Percentiles rank a stretch among this genome's conserved stretches.
Conservation (phyloP, 2,888 invertebrate genomes). For the Nysson spinosus region DNA sequence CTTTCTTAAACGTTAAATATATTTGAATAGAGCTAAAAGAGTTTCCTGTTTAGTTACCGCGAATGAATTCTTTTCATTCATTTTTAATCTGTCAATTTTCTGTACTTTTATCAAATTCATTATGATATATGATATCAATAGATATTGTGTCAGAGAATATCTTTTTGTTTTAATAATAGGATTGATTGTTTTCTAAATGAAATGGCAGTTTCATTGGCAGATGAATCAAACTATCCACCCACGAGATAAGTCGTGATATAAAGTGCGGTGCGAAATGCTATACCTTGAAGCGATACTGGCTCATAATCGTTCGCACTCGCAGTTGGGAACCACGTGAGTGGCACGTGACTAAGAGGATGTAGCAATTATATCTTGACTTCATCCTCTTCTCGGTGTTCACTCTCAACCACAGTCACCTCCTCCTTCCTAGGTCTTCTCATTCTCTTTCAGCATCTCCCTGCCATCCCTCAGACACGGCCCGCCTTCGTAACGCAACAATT, state of each 20-base stretch:
- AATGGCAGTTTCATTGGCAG: conserved; percentile 38
- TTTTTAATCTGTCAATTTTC: too few species aligned
- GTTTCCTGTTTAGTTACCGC: too few species aligned
- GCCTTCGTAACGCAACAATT: conserved; percentile 69
- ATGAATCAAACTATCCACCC: conserved; percentile 43
- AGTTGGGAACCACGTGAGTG: conserved; percentile 71
- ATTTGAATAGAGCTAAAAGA: too few species aligned
- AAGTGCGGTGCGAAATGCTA: conserved; percentile 45
- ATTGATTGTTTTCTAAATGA: conserved; percentile 29
- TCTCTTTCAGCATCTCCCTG: conserved; percentile 34
- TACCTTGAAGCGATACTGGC: conserved; percentile 44
- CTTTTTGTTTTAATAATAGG: conserved; percentile 21
- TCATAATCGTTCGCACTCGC: conserved; percentile 56
- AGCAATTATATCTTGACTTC: conserved; percentile 71
- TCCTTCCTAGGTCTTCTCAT: conserved; percentile 41
- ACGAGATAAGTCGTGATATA: conserved; percentile 49
- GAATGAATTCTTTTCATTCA: too few species aligned
- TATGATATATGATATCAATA: too few species aligned
- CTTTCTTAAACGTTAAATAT: too few species aligned
- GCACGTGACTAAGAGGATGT: conserved; percentile 74
- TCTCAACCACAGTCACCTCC: conserved; percentile 39
- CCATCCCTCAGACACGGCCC: conserved; percentile 40
- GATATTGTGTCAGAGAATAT: conserved; percentile 15
- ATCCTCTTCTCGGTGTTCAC: conserved; percentile 57
- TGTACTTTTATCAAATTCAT: too few species aligned